phyloP scores from a whole-genome alignment of 1,140 invertebrate species.

The Calycopis cecrops region DNA sequence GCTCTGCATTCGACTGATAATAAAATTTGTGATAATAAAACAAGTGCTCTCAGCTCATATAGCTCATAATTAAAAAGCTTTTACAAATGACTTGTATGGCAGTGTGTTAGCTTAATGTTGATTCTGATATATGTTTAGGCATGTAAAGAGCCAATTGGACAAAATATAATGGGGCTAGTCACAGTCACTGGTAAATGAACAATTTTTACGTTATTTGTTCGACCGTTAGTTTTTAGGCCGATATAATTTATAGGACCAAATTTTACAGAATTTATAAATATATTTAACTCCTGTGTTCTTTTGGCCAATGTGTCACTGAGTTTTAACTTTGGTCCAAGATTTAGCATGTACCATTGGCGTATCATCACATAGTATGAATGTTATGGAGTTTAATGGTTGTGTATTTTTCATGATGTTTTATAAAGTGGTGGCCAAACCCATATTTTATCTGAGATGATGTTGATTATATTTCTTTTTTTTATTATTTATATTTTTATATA shows the following conservation, averaged over 20 bases:
- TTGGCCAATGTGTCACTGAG: neutral
- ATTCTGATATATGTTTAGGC: constrained; percentile 25
- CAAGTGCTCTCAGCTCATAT: constrained; percentile 66
- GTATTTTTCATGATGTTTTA: constrained; percentile 35
- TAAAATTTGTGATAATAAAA: constrained; percentile 70
- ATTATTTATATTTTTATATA: constrained; percentile 43
- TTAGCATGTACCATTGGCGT: neutral
- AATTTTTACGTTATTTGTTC: constrained; percentile 3
- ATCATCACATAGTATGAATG: constrained; percentile 18
- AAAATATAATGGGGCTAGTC: constrained; percentile 35
- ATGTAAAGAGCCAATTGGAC: constrained; percentile 27
- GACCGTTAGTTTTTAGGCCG: neutral
- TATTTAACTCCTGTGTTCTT: constrained; percentile 9
- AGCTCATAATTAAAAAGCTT: constrained; percentile 60
- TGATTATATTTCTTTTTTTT: constrained; percentile 18
- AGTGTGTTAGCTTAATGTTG: constrained; percentile 44
- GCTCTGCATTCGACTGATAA: constrained; percentile 71
- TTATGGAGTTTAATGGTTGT: constrained; percentile 36
- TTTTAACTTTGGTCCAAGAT: constrained; percentile 6
- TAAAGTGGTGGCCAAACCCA: constrained; percentile 17
- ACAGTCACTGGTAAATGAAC: constrained; percentile 22
- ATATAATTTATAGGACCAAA: constrained; percentile 13
- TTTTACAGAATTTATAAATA: constrained; percentile 4
- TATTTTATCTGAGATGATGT: constrained; percentile 2
- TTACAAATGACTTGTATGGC: constrained; percentile 53